Evolutionary conservation across 2,797 vertebrate species (phyloP), one percentile per base, ranked within the genome.

Genomic region (Clarias pachynema): DNA sequence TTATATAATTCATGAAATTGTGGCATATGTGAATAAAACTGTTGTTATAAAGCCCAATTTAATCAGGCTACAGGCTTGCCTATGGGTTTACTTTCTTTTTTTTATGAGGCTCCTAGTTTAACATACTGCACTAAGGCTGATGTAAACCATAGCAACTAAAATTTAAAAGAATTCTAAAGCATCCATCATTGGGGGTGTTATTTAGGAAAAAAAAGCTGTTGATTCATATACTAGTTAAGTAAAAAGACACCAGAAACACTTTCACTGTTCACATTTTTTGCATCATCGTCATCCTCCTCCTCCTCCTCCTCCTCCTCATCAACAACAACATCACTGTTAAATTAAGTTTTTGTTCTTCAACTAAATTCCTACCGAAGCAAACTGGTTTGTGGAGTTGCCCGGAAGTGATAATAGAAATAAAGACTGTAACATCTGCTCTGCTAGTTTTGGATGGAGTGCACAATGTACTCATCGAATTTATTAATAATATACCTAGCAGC

Each of bases 91-190:
- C 22, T 72, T 72, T 44, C 34, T 70, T 49, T 73, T 74, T 26
- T 56, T 26, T 56, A n/a, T 56, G 49, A 69, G 16, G 34, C 34
- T 37, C 18, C 34, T 1, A 70, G 69, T 24, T 73, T 40, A 73
- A 26, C 16, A 75, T 26, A 24, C 75, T 37, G 18, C 16, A 24
- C 75, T 37, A 18, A 37, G 56, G 56, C 29, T 60, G 56, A 77
- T 77, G 74, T 77, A 59, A 77, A 77, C 26, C 74, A 31, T 24
- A 14, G 56, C 56, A 78, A 78, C 75, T 24, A 20, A 57, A 24
- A 16, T 59, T 24, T 26, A 16, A 53, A 74, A 53, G n/a, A 29
- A 53, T 31, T 57, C 4, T 20, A 57, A 75, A 20, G 53, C 73
- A 22, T 75, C 53, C 26, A 75, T 20, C 9, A 14, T 34, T 31